Evolutionary conservation across 2,113 vertebrate species (phyloP), one percentile per base, ranked within the genome.

Genomic region (Rhinopomastus cyanomelas): DNA sequence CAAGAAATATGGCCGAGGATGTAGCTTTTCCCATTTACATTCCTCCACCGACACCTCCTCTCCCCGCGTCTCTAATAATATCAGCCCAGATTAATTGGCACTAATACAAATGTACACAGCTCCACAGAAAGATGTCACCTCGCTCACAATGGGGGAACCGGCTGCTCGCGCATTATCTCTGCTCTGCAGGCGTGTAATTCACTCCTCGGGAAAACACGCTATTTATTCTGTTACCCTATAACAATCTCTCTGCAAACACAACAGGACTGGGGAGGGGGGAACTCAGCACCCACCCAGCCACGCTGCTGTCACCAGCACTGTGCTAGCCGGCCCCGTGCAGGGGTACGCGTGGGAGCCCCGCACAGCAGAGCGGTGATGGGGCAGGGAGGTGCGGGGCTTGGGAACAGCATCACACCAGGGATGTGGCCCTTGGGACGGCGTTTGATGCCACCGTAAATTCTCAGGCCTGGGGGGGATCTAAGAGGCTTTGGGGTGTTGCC

Each of bases 71-170:
- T 44, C 94, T 93, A 85, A 90, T 94, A 96, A 96, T 85, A 95
- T 91, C 93, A 32, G 91, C 79, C 46, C 95, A 92, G 97, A 97
- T 97, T 97, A 97, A 97, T 97, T 97, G 96, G 96, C 96, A 84
- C 96, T 96, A 96, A 95, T 91, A 95, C 96, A 95, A 96, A 94
- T 82, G 96, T 97, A 96, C 96, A 95, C 95, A 95, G 96, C 91
- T 95, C 95, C 96, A 91, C 96, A 96, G 96, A 95, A 94, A 96
- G 95, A 93, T 97, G 96, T 97, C 96, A 96, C 91, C 92, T 93
- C 69, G 55, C 85, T 75, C 93, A 96, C 95, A 96, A 96, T 85
- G 91, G 90, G 95, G 92, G 85, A 56, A 76, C 67, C 53, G 93
- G 94, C 92, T 87, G 94, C 95, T 84, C 59, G 10, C 20, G 26